phyloP scores from a whole-genome alignment of 37 sponge, comb jelly and placozoan genomes.

The Crambe crambe region DNA sequence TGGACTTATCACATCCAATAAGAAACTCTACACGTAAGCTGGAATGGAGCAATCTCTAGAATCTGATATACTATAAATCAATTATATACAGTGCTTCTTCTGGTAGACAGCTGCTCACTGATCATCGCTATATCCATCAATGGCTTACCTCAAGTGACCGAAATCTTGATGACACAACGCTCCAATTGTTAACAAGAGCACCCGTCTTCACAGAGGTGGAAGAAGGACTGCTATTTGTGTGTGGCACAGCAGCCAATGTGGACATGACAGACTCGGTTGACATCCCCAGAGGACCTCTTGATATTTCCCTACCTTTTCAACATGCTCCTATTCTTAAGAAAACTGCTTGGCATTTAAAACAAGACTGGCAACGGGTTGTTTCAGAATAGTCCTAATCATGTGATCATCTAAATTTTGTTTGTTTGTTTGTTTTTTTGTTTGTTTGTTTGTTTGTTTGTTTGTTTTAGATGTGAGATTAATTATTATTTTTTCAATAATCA shows the following conservation, averaged over 20 bases:
- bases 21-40: slow-evolving; percentile 33
- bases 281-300: not conserved
- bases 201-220: slow-evolving; percentile 39
- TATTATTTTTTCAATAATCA: too few species aligned
- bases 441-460: too few species aligned
- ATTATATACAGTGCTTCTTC: slow-evolving; percentile 13
- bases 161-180: not conserved
- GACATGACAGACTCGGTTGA: not conserved
- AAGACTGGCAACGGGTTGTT: slow-evolving; percentile 14
- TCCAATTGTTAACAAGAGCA: slow-evolving; percentile 3
- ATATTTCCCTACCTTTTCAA: not conserved
- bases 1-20: slow-evolving; percentile 17
- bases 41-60: not conserved
- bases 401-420: not conserved
- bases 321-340: slow-evolving; percentile 5
- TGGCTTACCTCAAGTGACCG: slow-evolving; percentile 18
- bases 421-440: too few species aligned
- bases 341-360: slow-evolving; percentile 8
- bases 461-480: too few species aligned
- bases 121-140: slow-evolving; percentile 24
- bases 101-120: slow-evolving; percentile 32
- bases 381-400: not conserved
- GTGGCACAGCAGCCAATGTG: slow-evolving; percentile 25
- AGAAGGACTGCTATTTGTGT: slow-evolving; percentile 24
- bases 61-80: not conserved